Percentiles rank a stretch among this genome's conserved stretches.
Conservation (phyloP, 2,113 vertebrate genomes). For the rat (Rattus norvegicus) region GRCr8 NC_086020.1:153108001-153108500, state of each 20-base stretch:
- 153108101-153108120: background rate
- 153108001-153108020: background rate
- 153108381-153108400: background rate
- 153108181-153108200: background rate
- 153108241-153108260: background rate
- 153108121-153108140: background rate
- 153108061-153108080: background rate
- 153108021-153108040: background rate
- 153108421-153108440: background rate
- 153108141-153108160: background rate
- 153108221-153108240: background rate
- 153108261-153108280: too few relatives aligned
- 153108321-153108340: background rate
- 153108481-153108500: constrained; percentile 11
- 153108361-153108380: constrained; percentile 15
- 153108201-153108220: background rate
- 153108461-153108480: background rate
- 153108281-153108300: background rate
- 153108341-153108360: background rate
- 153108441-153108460: background rate
- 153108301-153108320: background rate
- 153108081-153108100: background rate
- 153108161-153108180: background rate
- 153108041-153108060: background rate
- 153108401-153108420: background rate